These are phyloP conservation scores for Synergus umbraculus DNA, from an alignment of 2,888 invertebrate species.

Conservation along the genomic window DNA sequence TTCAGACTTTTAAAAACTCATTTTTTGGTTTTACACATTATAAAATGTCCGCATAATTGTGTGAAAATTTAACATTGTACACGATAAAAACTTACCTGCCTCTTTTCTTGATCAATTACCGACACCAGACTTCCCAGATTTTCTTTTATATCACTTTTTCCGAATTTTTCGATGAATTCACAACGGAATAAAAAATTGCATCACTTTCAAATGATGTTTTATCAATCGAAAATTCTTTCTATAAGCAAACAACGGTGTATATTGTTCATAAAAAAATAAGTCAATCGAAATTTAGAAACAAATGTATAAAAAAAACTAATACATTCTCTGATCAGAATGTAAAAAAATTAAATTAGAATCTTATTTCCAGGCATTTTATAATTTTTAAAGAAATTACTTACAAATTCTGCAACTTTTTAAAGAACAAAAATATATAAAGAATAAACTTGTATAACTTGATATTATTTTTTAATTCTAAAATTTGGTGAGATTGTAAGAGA, in stretches of 20 bases:
- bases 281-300: too few relatives aligned
- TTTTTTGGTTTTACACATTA: neutral
- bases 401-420: neutral
- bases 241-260: neutral
- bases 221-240: neutral
- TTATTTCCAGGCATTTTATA: neutral
- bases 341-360: neutral
- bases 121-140: neutral
- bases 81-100: slow-evolving; percentile 39
- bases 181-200: neutral
- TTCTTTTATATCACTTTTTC: neutral
- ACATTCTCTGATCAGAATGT: too few relatives aligned
- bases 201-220: neutral
- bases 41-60: neutral
- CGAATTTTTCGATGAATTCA: neutral
- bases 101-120: neutral
- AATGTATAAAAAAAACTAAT: too few relatives aligned
- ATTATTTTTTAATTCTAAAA: neutral
- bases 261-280: neutral
- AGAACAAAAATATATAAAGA: neutral
- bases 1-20: too few relatives aligned
- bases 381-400: neutral
- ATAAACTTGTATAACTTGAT: neutral
- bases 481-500: neutral
- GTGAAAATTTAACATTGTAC: slow-evolving; percentile 39